A percentile compares a stretch with the other conserved stretches of the same genome.
Conservation (phyloP, 2,888 invertebrate species). For the Abrostola tripartita region DNA sequence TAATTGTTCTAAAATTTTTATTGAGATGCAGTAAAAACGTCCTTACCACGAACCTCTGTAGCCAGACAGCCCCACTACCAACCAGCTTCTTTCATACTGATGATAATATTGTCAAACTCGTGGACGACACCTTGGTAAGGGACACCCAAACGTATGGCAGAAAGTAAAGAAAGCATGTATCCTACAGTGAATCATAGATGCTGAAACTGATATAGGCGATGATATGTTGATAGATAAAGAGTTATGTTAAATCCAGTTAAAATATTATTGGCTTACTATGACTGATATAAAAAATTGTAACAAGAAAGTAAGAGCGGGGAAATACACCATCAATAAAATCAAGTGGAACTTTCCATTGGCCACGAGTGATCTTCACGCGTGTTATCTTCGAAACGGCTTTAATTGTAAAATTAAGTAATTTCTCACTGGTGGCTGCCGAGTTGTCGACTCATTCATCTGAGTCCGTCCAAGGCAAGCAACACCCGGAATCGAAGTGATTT, state of each 20-base stretch:
- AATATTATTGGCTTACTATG: background rate
- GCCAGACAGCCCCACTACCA: too few relatives aligned
- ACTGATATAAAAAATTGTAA: background rate
- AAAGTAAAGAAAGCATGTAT: too few relatives aligned
- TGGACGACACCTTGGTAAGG: too few relatives aligned
- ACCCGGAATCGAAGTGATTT: slow-evolving; percentile 54
- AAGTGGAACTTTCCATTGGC: slow-evolving; percentile 49
- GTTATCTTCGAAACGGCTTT: slow-evolving; percentile 45
- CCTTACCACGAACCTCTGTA: too few relatives aligned
- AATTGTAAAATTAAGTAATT: slow-evolving; percentile 65
- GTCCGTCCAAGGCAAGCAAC: slow-evolving; percentile 58
- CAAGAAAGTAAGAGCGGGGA: slow-evolving; percentile 1
- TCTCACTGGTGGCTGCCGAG: slow-evolving; percentile 55
- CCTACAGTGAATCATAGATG: too few relatives aligned
- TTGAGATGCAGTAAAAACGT: background rate
- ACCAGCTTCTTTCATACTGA: too few relatives aligned
- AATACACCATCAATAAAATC: slow-evolving; percentile 13
- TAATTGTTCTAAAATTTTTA: background rate
- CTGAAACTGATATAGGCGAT: too few relatives aligned
- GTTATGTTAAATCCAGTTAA: too few relatives aligned
- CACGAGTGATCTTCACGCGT: slow-evolving; percentile 49
- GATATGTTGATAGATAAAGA: too few relatives aligned
- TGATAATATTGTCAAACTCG: too few relatives aligned
- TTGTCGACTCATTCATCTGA: slow-evolving; percentile 57
- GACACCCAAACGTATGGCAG: too few relatives aligned